These are phyloP conservation scores for Thalpophila matura DNA, from an alignment of 2,888 invertebrate species.

Conservation along the genomic window DNA sequence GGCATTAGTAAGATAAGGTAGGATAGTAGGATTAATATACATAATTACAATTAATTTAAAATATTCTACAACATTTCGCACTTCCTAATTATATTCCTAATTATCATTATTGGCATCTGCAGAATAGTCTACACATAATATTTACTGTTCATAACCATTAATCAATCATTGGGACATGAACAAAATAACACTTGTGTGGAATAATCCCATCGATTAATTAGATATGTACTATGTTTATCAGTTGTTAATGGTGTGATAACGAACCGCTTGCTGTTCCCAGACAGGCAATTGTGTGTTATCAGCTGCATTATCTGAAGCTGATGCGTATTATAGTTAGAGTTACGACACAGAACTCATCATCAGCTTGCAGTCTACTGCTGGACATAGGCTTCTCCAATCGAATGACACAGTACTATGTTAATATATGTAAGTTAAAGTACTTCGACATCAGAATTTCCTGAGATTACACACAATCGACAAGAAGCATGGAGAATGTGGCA, in stretches of 20 bases:
- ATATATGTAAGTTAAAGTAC: background rate
- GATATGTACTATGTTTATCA: constrained; percentile 60
- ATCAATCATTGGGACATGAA: constrained; percentile 63
- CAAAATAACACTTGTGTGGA: constrained; percentile 61
- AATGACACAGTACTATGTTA: background rate
- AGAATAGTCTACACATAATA: constrained; percentile 47
- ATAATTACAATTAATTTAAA: too few species aligned
- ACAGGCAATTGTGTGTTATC: constrained; percentile 46
- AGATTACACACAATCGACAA: constrained; percentile 2
- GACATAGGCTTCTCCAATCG: too few species aligned
- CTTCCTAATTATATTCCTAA: too few species aligned
- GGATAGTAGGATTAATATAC: too few species aligned
- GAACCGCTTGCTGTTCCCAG: constrained; percentile 53
- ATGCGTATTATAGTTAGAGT: constrained; percentile 36
- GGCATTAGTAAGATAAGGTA: too few species aligned
- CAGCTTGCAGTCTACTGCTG: too few species aligned
- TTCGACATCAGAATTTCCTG: background rate
- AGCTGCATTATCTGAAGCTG: constrained; percentile 26
- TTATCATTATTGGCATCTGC: constrained; percentile 41
- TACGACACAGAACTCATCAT: background rate
- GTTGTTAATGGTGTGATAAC: constrained; percentile 67
- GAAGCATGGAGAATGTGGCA: constrained; percentile 25
- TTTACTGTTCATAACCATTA: constrained; percentile 55
- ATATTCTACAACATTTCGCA: too few species aligned
- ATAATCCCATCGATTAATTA: constrained; percentile 67